phyloP scores from a whole-genome alignment of 2,113 vertebrate species.

The Corapipo altera region DNA sequence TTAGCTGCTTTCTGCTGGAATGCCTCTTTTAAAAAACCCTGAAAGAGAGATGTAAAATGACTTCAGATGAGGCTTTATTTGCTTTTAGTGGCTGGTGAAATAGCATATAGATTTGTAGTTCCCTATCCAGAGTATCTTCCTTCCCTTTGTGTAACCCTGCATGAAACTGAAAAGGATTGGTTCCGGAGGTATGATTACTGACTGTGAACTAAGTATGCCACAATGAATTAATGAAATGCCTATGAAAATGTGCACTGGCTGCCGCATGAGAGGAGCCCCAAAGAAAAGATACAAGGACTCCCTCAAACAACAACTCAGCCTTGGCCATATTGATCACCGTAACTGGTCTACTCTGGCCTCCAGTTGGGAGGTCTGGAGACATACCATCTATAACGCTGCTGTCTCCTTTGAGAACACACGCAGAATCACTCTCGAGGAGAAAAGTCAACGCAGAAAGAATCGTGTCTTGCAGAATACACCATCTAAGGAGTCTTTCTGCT shows the following conservation, averaged over 20 bases:
- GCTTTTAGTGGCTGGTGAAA: neutral
- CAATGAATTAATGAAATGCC: neutral
- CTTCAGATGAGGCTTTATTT: neutral
- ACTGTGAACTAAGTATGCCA: neutral
- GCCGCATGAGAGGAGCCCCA: too few relatives aligned
- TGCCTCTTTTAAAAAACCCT: neutral
- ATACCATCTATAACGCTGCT: too few relatives aligned
- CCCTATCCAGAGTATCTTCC: neutral
- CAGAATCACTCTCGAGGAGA: too few relatives aligned
- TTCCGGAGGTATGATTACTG: neutral
- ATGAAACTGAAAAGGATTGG: neutral
- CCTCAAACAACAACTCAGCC: too few relatives aligned
- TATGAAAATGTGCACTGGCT: neutral
- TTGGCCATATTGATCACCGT: too few relatives aligned
- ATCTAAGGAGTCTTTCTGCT: too few relatives aligned
- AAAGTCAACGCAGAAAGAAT: too few relatives aligned
- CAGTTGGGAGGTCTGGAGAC: too few relatives aligned
- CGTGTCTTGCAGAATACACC: too few relatives aligned
- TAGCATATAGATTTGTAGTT: neutral
- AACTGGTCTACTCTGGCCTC: too few relatives aligned
- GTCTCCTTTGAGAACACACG: too few relatives aligned
- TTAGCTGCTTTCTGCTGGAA: neutral
- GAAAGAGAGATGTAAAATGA: neutral
- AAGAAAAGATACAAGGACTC: too few relatives aligned
- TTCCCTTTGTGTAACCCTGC: neutral